phyloP scores from a whole-genome alignment of 1,140 invertebrate genomes.

The Neodiprion virginianus region DNA sequence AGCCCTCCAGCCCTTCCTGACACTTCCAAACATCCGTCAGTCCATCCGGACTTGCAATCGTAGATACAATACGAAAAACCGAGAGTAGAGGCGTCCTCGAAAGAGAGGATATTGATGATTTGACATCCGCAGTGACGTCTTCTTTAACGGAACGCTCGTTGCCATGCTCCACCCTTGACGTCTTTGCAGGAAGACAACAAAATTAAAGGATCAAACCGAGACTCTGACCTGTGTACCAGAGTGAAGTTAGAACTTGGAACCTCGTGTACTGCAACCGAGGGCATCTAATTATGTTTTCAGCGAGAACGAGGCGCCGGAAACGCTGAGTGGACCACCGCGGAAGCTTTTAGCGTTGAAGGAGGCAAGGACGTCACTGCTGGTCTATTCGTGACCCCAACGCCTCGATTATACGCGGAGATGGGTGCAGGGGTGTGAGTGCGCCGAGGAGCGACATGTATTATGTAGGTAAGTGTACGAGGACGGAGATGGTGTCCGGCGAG shows the following conservation, averaged over 20 bases:
- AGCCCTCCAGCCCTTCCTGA: background rate
- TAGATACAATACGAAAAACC: background rate
- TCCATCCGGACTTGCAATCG: background rate
- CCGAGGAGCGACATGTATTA: conserved; percentile 55
- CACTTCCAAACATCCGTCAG: background rate
- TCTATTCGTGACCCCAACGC: too few relatives aligned
- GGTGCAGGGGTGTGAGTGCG: conserved; percentile 54
- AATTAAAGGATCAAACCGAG: too few relatives aligned
- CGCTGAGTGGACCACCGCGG: background rate
- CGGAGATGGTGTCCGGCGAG: conserved; percentile 57
- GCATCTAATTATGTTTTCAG: background rate
- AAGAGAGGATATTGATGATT: background rate
- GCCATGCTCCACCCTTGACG: too few relatives aligned
- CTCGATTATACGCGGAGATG: too few relatives aligned
- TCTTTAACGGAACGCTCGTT: too few relatives aligned
- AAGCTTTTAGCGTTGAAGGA: background rate
- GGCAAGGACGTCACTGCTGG: too few relatives aligned
- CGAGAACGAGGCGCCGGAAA: background rate
- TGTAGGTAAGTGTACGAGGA: conserved; percentile 52
- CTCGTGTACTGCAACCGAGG: too few relatives aligned
- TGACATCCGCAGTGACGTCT: too few relatives aligned
- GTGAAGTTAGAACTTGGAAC: too few relatives aligned
- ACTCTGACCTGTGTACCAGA: too few relatives aligned
- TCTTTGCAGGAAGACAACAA: too few relatives aligned
- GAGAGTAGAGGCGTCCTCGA: background rate